Base-by-base conservation (phyloP, 2,113 vertebrate genomes). In the Dicerorhinus sumatrensis region DNA sequence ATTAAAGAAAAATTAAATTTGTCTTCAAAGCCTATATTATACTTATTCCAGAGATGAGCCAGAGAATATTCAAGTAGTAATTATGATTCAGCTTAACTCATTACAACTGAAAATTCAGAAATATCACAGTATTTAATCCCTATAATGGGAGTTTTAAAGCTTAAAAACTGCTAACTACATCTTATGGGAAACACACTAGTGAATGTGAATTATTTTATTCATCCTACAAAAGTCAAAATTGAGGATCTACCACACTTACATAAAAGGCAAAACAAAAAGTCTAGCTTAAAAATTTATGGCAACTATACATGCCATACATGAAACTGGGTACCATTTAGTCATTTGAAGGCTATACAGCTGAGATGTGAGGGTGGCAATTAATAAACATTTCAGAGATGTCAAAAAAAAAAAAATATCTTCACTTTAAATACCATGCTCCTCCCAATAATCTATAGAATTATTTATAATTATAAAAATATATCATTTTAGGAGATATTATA, bases 261-360 rank as follows among this genome's bases (percentile, higher is more conserved):
- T 36, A 91, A 97, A 94, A 91, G 70, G 60, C 12, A 96, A 94
- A 98, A 92, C 21, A 92, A 85, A 91, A 46, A 79, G 13, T 70
- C 33, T 91, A 25, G 29, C 18, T 88, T 82, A 29, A 97, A 96
- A 95, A 62, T 33, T 13, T 56, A 70, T 63, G 63, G 51, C 69
- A 96, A 89, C n/a, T 70, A 12, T 29, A 69, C 21, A 82, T 33
- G 48, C 70, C n/a, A 63, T 33, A 81, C 3, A 48, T 76, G 36
- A 87, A 93, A 86, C n/a, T 81, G 75, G 31, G 58, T 46, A 51
- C 5, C 67, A 60, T 75, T 77, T 48, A 76, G 67, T 31, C 67
- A 82, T 69, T 84, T 95, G 60, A 94, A 89, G 46, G n/a, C 54
- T 39, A 94, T 88, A 96, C 85, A 97, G 89, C 96, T 97, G 89